Base-by-base conservation (phyloP, 2,797 vertebrate genomes). In the Linurgus olivaceus region DNA sequence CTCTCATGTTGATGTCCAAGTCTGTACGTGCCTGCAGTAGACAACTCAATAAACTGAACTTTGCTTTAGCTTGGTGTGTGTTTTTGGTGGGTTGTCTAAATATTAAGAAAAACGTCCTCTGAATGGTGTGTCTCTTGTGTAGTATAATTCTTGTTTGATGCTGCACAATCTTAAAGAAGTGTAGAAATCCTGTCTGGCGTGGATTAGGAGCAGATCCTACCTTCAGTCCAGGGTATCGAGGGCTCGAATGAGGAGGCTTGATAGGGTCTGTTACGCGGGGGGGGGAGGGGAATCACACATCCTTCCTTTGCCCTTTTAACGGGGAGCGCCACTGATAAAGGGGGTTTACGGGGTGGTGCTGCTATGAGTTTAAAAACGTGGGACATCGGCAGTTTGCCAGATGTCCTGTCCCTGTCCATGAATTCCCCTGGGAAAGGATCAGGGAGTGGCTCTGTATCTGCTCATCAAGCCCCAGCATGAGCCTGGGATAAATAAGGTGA, bases 221-320 rank as follows among this genome's bases (percentile, higher is more conserved):
- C 17, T 42, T 14, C 1, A 18, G 4, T 25, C 11, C 6, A 2
- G 6, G 24, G 0, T 5, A 2, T 4, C 4, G 4, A 14, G 15
- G 17, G 24, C 9, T 24, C 38, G 38, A 0, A 37, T 1, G 2
- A 16, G 5, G 19, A 24, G 15, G 26, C 8, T 24, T 37, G 3
- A 2, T 14, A 0, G 4, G 3, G 3, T 28, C 11, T 26, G 2
- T 17, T 20, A 5, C 1, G n/a, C 7, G 0, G 14, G 14, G 11
- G 4, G 13, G 17, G 8, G 26, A 5, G 4, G 11, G 10, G 6
- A 7, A 9, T 31, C 9, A 1, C 7, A 2, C 2, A 1, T 6
- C 1, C 2, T 17, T 20, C 10, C 8, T 6, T 8, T 3, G 3
- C 7, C 4, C 6, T 4, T 15, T 6, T 1, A 10, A 38, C 10